Base-by-base conservation (phyloP, 2,888 invertebrate species). In the Eucriotettix oculatus region DNA sequence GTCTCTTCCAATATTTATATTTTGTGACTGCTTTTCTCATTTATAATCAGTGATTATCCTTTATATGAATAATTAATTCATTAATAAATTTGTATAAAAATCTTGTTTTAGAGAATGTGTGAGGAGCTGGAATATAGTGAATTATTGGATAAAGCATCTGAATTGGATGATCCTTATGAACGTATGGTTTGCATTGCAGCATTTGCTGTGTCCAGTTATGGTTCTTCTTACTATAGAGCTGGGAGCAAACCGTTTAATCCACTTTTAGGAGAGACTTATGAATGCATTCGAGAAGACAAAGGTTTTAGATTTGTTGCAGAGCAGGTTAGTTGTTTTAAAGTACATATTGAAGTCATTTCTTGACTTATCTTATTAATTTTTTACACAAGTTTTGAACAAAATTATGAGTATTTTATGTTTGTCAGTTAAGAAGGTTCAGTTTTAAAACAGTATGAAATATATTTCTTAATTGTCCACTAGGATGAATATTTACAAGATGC, bases 231-330 rank as follows among this genome's bases (percentile, higher is more conserved):
- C 74, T 86, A 79, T 67, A 72, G 90, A 57, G 88, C 90, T 48
- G 88, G 87, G 56, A 85, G 85, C 69, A 90, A 90, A 71, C 90
- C 90, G 1, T 90, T 90, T 76, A 90, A 90, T 76, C 90, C 90
- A 16, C 74, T 90, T 60, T 76, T 90, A 42, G 87, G 84, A 0
- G 90, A 90, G 77, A 90, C 89, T 0, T 90, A 85, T 72, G 90
- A 90, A 74, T 87, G 86, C 69, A 79, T 85, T 44, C 70, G 90
- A 1, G 85, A 84, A 66, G 90, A 90, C 68, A 81, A 82, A 67
- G 87, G 86, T 0, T 90, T 90, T 77, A 74, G 82, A 62, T 90
- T 87, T 71, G 69, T 90, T 9, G 83, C 87, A 0, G 90, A 90
- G 71, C 90, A 90, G 80, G 86, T 85, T 5, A 5, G 29, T 5